Percentiles rank a stretch among this genome's conserved stretches.
Conservation (phyloP, 2,797 vertebrate genomes). For the Nyctalus aviator region DNA sequence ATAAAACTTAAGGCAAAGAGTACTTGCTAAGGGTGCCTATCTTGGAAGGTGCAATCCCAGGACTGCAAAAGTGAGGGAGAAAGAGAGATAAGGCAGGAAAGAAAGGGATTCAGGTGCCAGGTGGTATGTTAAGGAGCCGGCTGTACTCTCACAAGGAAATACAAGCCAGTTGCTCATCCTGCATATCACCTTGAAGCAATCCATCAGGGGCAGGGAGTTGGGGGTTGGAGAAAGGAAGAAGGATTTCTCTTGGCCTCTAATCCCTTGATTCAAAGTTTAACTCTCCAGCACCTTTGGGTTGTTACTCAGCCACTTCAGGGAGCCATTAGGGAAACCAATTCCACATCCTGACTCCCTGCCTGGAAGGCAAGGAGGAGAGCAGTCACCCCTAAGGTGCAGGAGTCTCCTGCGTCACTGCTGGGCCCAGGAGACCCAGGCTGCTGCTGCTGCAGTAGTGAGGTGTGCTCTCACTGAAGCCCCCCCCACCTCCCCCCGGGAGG, state of each 20-base stretch:
- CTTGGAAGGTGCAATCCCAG: background rate
- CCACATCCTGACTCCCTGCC: background rate
- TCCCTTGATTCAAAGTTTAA: conserved; percentile 27
- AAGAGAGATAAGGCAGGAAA: background rate
- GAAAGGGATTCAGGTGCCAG: background rate
- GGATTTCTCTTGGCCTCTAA: background rate
- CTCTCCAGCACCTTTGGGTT: background rate
- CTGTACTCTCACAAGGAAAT: background rate
- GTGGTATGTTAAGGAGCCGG: background rate
- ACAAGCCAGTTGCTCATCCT: background rate
- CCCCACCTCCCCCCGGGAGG: rapidly evolving
- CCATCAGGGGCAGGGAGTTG: background rate
- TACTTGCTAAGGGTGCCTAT: background rate
- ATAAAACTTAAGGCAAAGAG: conserved; percentile 41
- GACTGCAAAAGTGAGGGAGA: background rate
- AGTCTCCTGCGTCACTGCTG: background rate
- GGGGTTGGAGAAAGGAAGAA: background rate
- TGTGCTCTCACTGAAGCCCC: background rate
- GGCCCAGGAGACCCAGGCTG: background rate
- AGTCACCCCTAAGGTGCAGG: background rate
- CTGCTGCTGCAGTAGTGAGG: background rate
- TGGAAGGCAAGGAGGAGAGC: background rate
- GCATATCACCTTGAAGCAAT: background rate
- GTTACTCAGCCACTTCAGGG: background rate
- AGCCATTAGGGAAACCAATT: background rate